Percentiles rank a stretch among this genome's conserved stretches.
Evolutionary conservation across 2,113 vertebrate genomes (phyloP).

Genomic region (Chaetops frenatus): DNA sequence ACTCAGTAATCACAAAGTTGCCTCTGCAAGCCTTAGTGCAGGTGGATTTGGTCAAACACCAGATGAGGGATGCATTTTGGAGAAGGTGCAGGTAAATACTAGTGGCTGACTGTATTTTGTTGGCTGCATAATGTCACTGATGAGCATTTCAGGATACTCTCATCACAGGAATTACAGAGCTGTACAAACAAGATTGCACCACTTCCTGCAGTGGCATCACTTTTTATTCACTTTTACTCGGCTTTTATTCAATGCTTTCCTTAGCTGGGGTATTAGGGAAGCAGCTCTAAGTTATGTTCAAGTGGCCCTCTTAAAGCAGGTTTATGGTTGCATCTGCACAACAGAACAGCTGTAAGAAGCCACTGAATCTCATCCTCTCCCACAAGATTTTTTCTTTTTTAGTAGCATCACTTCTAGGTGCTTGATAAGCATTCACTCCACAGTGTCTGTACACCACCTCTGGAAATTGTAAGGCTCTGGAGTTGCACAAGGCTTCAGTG

Average conservation of each 20-base stretch:
- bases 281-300: not conserved
- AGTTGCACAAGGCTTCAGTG: not conserved
- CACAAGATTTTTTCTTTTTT: not conserved
- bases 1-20: not conserved
- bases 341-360: not conserved
- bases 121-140: not conserved
- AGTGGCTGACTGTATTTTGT: not conserved
- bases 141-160: not conserved
- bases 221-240: not conserved
- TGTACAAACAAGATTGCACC: not conserved
- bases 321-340: not conserved
- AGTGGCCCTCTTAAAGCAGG: not conserved
- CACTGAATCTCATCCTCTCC: not conserved
- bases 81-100: not conserved
- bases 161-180: rapidly evolving
- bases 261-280: not conserved
- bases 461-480: not conserved
- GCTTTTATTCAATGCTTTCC: not conserved
- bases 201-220: not conserved
- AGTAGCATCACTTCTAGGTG: not conserved
- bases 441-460: not conserved
- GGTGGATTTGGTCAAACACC: not conserved
- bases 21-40: not conserved
- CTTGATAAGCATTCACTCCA: not conserved
- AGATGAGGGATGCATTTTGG: rapidly evolving